Conservation (phyloP, 2,888 invertebrate species). For the Taphrorychus bicolor region DNA sequence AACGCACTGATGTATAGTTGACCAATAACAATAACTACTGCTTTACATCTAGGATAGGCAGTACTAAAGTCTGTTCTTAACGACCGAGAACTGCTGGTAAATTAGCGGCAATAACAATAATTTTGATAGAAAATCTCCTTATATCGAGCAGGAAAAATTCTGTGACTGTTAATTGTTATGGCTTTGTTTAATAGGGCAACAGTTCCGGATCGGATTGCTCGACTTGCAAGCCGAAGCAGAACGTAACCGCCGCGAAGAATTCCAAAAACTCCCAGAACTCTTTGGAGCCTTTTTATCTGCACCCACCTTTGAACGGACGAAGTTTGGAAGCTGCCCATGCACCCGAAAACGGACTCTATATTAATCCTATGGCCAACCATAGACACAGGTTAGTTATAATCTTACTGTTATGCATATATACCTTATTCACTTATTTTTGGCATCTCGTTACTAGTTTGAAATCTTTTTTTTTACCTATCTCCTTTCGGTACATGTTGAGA, state of each 20-base stretch:
- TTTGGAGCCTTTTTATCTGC: slow-evolving; percentile 76
- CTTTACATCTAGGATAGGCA: background rate
- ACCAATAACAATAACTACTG: background rate
- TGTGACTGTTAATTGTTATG: background rate
- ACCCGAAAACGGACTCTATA: slow-evolving; percentile 81
- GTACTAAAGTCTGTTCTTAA: background rate
- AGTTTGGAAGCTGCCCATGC: slow-evolving; percentile 59
- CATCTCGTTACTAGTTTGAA: too few species aligned
- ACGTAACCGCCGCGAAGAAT: slow-evolving; percentile 25
- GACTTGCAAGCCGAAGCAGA: slow-evolving; percentile 52
- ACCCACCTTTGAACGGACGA: slow-evolving; percentile 66
- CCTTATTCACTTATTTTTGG: too few species aligned
- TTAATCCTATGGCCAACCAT: slow-evolving; percentile 77
- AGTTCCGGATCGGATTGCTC: slow-evolving; percentile 57
- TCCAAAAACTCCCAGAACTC: slow-evolving; percentile 55
- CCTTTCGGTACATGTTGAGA: too few species aligned
- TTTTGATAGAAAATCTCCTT: too few species aligned
- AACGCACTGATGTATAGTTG: background rate
- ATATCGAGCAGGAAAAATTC: too few species aligned
- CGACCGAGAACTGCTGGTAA: background rate
- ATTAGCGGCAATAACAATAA: too few species aligned
- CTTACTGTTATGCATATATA: background rate
- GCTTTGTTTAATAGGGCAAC: slow-evolving; percentile 48
- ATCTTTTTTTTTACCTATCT: too few species aligned
- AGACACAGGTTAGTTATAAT: slow-evolving; percentile 53